Conservation (phyloP, 92 coral and sea anemone species). For the Epizoanthus ramosus region DNA sequence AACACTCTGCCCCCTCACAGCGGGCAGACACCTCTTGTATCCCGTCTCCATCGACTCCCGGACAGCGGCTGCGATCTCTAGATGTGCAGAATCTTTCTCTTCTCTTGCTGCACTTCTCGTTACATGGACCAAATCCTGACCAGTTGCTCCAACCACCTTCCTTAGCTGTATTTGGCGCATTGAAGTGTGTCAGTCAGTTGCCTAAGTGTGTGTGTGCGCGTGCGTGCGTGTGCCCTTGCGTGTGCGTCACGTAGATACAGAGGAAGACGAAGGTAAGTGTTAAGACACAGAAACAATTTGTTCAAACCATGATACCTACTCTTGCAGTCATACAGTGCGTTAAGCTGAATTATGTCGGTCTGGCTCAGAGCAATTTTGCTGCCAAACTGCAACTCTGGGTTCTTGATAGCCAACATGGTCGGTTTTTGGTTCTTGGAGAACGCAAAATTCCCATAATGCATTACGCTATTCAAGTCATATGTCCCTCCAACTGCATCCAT, state of each 20-base stretch:
- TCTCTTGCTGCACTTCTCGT: conserved; percentile 45
- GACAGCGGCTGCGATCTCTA: conserved; percentile 40
- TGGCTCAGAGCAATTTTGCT: conserved; percentile 49
- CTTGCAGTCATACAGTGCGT: conserved; percentile 66
- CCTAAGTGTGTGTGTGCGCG: no score
- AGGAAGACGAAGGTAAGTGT: no score
- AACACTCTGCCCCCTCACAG: conserved; percentile 65
- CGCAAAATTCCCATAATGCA: conserved; percentile 79
- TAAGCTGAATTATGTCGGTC: conserved; percentile 60
- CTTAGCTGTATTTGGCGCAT: conserved; percentile 28
- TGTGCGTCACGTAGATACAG: no score
- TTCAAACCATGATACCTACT: conserved; percentile 42
- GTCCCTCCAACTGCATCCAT: conserved; percentile 67
- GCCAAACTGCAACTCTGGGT: conserved; percentile 65
- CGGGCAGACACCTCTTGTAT: conserved; percentile 32
- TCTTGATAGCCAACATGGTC: conserved; percentile 70
- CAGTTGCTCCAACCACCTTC: conserved; percentile 69
- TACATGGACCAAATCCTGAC: conserved; percentile 72
- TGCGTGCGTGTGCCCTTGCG: no score
- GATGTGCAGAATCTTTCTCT: conserved; percentile 67
- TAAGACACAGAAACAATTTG: no score
- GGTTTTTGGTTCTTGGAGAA: conserved; percentile 72
- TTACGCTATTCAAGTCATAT: conserved; percentile 71
- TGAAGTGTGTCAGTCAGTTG: not conserved
- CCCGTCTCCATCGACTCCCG: conserved; percentile 53